Conservation (phyloP, 2,113 vertebrate species). For the Ibidorhyncha struthersii region DNA sequence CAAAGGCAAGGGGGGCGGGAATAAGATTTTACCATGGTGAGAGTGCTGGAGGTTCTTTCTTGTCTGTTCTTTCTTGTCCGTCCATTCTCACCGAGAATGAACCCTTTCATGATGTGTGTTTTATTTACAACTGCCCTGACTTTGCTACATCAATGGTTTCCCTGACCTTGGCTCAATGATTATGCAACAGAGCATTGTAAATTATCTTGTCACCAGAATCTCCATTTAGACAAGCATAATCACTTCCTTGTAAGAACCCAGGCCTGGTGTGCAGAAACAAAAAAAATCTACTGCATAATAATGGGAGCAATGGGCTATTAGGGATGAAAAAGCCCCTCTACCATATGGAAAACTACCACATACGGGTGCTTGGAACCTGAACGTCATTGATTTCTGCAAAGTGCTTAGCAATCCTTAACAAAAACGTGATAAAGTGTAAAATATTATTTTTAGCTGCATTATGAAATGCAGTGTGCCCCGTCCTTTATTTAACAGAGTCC, state of each 20-base stretch:
- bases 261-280: conserved; percentile 16
- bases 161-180: conserved; percentile 58
- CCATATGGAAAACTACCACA: neutral
- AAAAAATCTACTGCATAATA: conserved; percentile 32
- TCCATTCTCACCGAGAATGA: neutral
- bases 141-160: conserved; percentile 19
- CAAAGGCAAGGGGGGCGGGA: neutral
- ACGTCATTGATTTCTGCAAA: neutral
- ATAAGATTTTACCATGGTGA: neutral
- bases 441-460: neutral
- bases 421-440: neutral
- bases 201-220: conserved; percentile 61
- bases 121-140: conserved; percentile 47
- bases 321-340: neutral
- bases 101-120: neutral
- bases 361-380: neutral
- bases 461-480: neutral
- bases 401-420: neutral
- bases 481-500: neutral
- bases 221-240: conserved; percentile 57
- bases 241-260: conserved; percentile 34
- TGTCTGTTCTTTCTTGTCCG: neutral
- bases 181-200: conserved; percentile 50
- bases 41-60: neutral
- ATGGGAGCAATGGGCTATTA: neutral